Evolutionary conservation across 2,797 vertebrate genomes (phyloP).

Genomic region (Phoeniculus purpureus): DNA sequence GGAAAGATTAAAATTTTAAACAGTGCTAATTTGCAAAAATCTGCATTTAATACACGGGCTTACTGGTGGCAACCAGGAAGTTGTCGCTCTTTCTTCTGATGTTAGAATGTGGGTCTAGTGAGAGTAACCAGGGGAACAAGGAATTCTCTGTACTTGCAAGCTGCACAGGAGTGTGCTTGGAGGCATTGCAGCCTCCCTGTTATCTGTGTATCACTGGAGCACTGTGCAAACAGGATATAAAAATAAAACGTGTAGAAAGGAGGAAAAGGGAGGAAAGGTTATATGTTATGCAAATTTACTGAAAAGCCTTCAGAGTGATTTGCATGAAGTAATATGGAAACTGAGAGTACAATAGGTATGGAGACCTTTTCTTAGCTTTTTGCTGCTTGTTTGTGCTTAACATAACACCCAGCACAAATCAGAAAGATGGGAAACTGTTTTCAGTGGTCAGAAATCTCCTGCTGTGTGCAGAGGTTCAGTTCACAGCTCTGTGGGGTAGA

Average conservation of each 20-base stretch:
- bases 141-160: neutral
- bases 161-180: neutral
- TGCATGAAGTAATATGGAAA: neutral
- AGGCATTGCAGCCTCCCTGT: neutral
- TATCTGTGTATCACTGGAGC: neutral
- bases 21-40: neutral
- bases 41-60: neutral
- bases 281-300: neutral
- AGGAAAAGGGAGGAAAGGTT: neutral
- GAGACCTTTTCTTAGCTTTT: neutral
- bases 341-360: neutral
- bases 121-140: slow-evolving; percentile 19
- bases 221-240: slow-evolving; percentile 2
- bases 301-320: neutral
- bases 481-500: neutral
- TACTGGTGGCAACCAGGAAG: neutral
- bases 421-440: neutral
- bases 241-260: neutral
- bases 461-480: neutral
- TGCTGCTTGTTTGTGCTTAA: neutral
- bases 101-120: neutral
- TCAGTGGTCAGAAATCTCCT: neutral
- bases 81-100: neutral
- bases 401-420: neutral
- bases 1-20: slow-evolving; percentile 11